Evolutionary conservation across 2,797 vertebrate species (phyloP), one percentile per base, ranked within the genome.

Genomic region (Melanotaenia trifasciata): DNA sequence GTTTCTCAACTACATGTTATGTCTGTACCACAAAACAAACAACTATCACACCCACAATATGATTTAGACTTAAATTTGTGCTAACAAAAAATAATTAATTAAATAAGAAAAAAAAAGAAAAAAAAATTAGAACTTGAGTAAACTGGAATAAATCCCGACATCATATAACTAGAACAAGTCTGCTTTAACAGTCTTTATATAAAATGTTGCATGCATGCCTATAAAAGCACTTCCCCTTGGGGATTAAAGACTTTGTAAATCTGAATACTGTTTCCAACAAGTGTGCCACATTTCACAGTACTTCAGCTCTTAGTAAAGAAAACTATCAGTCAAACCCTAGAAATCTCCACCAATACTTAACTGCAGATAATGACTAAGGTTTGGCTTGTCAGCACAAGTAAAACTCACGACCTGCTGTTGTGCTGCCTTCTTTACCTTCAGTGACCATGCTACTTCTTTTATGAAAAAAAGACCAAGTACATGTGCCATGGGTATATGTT

Each of bases 331-430:
- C 6, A 33, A 61, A 14, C 35, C 28, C 33, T 51, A 26, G 8
- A 35, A 70, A 59, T 73, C 63, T 69, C n/a, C 11, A 74, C 56
- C 43, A 65, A 33, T 14, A 54, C 54, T 66, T 54, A 20, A 30
- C 32, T 70, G 18, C 22, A 62, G 67, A 53, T 4, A 53, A 20
- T n/a, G 9, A 62, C 28, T 36, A 20, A 62, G 43, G 36, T 60
- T 78, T 64, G 50, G 45, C 53, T 36, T 0, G 33, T 56, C 18
- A 33, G 36, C 63, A 73, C 3, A 28, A 72, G 33, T 11, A 72
- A 51, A 73, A 43, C 38, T 45, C 59, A 66, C 18, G 20, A 65
- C 30, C 45, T 24, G 33, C 32, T 62, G 26, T 32, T 65, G 14
- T 66, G 28, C 38, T 54, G 62, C 28, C 56, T 64, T 22, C 20